Evolutionary conservation across 2,888 invertebrate species (phyloP).

Genomic region (Diadromus collaris): DNA sequence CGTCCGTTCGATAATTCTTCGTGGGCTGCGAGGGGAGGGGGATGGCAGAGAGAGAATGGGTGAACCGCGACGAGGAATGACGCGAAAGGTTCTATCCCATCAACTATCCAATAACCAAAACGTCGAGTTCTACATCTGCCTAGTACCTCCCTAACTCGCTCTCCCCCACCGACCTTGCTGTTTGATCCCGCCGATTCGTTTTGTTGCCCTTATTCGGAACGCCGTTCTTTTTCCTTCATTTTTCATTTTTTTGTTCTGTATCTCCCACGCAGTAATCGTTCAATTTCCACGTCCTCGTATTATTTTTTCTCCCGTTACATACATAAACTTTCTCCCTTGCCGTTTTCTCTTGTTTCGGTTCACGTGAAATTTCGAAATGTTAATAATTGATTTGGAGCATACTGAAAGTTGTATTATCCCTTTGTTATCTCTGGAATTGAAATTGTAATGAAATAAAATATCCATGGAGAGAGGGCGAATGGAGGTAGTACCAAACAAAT

Average conservation of each 20-base stretch:
- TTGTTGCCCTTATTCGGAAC: constrained; percentile 17
- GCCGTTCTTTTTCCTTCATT: neutral
- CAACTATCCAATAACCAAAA: constrained; percentile 60
- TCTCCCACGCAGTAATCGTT: neutral
- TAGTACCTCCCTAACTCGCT: neutral
- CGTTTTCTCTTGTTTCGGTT: constrained; percentile 9
- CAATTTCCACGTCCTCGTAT: neutral
- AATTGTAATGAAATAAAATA: no score
- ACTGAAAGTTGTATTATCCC: constrained; percentile 27
- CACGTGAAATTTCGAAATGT: constrained; percentile 38
- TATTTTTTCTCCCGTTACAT: neutral
- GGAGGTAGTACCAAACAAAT: no score
- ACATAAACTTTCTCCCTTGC: neutral
- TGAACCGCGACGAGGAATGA: constrained; percentile 10
- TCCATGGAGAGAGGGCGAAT: neutral
- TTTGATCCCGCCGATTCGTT: constrained; percentile 55
- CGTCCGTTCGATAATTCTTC: neutral
- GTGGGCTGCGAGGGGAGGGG: neutral
- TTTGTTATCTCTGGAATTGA: neutral
- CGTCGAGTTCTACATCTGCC: constrained; percentile 48
- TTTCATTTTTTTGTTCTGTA: neutral
- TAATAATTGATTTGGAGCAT: constrained; percentile 46
- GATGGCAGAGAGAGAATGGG: neutral
- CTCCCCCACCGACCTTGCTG: constrained; percentile 21
- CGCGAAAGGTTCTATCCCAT: constrained; percentile 39